Conservation (phyloP, 2,113 vertebrate species). For the Zosterops japonicus region DNA sequence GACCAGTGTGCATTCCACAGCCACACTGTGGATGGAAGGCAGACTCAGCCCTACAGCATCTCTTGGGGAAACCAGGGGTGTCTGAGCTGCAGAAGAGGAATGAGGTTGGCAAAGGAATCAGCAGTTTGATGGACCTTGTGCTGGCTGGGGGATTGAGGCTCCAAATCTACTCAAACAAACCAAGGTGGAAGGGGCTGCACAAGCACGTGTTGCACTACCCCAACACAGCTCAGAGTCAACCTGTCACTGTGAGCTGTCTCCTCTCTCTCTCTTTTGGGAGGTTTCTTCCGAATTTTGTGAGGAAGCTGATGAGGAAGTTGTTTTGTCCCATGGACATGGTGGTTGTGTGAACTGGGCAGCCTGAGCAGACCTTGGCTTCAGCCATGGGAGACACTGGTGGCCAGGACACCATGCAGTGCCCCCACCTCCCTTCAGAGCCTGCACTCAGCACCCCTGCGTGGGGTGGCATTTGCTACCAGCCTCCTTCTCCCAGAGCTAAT, state of each 20-base stretch:
- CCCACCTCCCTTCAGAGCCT: neutral
- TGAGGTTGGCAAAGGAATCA: neutral
- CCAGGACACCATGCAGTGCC: neutral
- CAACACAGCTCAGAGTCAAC: accelerated
- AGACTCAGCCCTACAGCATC: neutral
- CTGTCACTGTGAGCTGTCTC: neutral
- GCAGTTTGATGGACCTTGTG: neutral
- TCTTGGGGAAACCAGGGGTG: neutral
- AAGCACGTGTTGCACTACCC: accelerated
- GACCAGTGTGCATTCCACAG: neutral
- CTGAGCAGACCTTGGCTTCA: neutral
- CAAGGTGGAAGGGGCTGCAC: neutral
- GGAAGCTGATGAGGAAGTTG: neutral
- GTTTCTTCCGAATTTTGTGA: neutral
- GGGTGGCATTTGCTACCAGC: neutral
- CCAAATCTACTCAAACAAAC: neutral
- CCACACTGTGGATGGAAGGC: neutral
- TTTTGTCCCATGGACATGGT: neutral
- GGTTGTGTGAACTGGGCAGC: neutral
- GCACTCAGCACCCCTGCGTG: accelerated
- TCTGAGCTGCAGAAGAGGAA: neutral
- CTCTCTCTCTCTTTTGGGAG: neutral
- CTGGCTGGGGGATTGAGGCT: neutral
- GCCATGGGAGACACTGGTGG: accelerated
- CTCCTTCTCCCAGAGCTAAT: neutral